Evolutionary conservation across 2,888 invertebrate genomes (phyloP), one percentile per base, ranked within the genome.

Genomic region (Teleiodes luculella): DNA sequence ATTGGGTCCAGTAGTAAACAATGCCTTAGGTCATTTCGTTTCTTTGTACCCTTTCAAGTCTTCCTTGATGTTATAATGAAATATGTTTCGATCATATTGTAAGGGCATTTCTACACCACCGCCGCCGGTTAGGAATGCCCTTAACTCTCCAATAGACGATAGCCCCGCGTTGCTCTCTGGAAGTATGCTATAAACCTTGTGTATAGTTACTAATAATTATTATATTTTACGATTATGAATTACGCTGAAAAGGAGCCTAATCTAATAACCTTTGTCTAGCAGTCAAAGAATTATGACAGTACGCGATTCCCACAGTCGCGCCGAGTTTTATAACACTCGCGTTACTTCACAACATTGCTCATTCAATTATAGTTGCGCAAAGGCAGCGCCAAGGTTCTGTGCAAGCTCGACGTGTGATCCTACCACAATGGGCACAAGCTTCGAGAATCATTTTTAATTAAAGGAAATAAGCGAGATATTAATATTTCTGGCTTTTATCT

Each of bases 361-460:
- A 76, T 74, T 79, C 75, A 76, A 68, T 72, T 68, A 57, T 56
- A 54, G 69, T 87, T 86, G 80, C 82, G 83, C 77, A 86, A 86
- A 65, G 67, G 61, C 62, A 60, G 59, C 69, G 62, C 65, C 80
- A 80, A 80, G 79, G 81, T 76, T 74, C 67, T 58, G 46, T 41
- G 51, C 51, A 50, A 30, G 50, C 50, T 24, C 43, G 65, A 67
- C 70, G 70, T 69, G 72, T 70, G 75, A 77, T 77, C 71, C 70
- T 76, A 51, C 63, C 70, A 78, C 73, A 72, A 74, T 72, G 7
- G 18, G 14, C 18, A 46, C 47, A 31, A 33, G 33, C 33, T 48
- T 35, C 48, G 33, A 33, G 48, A 48, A 35, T 13, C 8, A 35
- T 20, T 41, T 37, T 49, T 13, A 36, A 28, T 11, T 36, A 18